These are phyloP conservation scores for Plectrocnemia conspersa DNA, from an alignment of 1,140 invertebrate genomes.

Conservation along the genomic window DNA sequence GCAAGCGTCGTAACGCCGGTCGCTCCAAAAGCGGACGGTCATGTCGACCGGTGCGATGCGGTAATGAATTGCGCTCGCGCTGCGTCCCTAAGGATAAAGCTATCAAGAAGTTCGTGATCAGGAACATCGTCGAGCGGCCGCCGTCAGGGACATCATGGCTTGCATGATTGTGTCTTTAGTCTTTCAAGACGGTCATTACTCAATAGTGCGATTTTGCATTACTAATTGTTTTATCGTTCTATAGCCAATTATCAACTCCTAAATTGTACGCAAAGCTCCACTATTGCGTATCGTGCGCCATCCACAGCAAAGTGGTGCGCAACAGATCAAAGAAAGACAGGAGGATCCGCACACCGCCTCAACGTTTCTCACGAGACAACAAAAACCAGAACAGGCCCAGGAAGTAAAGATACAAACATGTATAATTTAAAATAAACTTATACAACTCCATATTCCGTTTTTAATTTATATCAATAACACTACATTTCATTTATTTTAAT, in stretches of 20 bases:
- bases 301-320: constrained; percentile 99
- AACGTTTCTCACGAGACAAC: constrained; percentile 79
- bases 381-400: constrained; percentile 54
- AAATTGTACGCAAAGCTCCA: constrained; percentile 99
- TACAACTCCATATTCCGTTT: too few species aligned
- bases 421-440: too few species aligned
- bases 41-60: constrained; percentile 95
- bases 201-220: too few species aligned
- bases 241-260: constrained; percentile 85
- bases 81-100: constrained; percentile 99
- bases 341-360: constrained; percentile 92
- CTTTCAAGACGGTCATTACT: too few species aligned
- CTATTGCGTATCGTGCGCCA: constrained; percentile 99
- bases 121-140: constrained; percentile 99
- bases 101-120: constrained; percentile 99
- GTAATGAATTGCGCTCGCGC: constrained; percentile 97
- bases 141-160: constrained; percentile 97
- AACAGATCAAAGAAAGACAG: constrained; percentile 96
- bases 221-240: constrained; percentile 33
- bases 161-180: too few species aligned
- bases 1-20: constrained; percentile 96
- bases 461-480: too few species aligned
- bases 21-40: constrained; percentile 98
- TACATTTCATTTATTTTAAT: too few species aligned
- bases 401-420: constrained; percentile 50